Percentiles rank a stretch among this genome's conserved stretches.
Conservation (phyloP, 2,797 vertebrate genomes). For the Poeciliopsis presidionis region DNA sequence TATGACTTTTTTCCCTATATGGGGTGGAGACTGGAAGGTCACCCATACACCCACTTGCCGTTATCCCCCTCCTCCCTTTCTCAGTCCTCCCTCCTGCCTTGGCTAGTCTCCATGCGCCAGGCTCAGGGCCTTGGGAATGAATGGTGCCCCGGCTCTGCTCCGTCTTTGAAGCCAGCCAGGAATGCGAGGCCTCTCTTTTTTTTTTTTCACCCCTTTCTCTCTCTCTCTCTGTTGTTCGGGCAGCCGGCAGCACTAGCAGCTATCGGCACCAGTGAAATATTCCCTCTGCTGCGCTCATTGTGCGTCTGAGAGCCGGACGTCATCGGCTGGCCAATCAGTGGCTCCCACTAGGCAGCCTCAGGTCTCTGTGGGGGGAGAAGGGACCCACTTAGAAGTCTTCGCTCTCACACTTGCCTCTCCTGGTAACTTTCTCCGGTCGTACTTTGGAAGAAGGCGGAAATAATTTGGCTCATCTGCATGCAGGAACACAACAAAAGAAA, state of each 20-base stretch:
- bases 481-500: constrained; percentile 15
- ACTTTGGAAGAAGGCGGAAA: constrained; percentile 43
- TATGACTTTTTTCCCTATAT: constrained; percentile 34
- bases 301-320: constrained; percentile 76
- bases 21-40: constrained; percentile 63
- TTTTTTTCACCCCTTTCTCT: constrained; percentile 55
- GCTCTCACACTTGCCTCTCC: constrained; percentile 68
- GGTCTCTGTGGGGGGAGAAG: constrained; percentile 66
- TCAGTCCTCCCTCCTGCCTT: constrained; percentile 72
- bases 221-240: constrained; percentile 70
- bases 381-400: constrained; percentile 70
- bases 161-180: constrained; percentile 84
- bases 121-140: constrained; percentile 82
- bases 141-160: constrained; percentile 78
- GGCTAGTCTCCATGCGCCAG: constrained; percentile 81
- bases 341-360: constrained; percentile 63
- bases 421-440: constrained; percentile 62
- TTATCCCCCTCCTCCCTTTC: constrained; percentile 35
- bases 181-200: constrained; percentile 81
- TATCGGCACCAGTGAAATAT: constrained; percentile 80
- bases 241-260: constrained; percentile 68
- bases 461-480: constrained; percentile 23
- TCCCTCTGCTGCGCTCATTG: constrained; percentile 81
- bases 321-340: constrained; percentile 74
- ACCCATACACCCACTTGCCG: constrained; percentile 55